Evolutionary conservation across 2,888 invertebrate genomes (phyloP), one percentile per base, ranked within the genome.

Genomic region (Lypha dubia): DNA sequence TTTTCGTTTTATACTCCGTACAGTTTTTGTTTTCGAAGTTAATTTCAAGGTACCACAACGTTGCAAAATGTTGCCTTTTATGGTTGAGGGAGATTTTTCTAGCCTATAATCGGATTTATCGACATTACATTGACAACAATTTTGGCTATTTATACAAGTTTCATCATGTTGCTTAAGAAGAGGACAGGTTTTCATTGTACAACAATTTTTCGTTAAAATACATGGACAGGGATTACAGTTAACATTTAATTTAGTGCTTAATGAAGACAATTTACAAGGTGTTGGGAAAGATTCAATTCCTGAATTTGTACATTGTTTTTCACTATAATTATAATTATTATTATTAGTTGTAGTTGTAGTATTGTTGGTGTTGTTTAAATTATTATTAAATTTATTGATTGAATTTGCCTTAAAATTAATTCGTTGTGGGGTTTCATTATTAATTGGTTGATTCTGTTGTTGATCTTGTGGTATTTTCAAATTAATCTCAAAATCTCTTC

Each of bases 171-270:
- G 32, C 20, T 79, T 32, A 35, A 56, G 15, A 9, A 56, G 68
- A 62, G 76, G 70, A 65, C 81, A 79, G 35, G 32, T 63, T 68
- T 65, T 51, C 24, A 58, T 4, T n/a, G 44, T 58, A 70, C 77
- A 77, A 81, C 70, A 79, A 38, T 74, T 79, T 70, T 73, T 46
- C 6, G 74, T 35, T 73, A 63, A 86, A 81, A 89, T 89, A 87
- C 89, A 90, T 17, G 89, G 90, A 87, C 90, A 90, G 15, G 79
- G 22, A 73, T 90, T 90, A 85, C 90, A 90, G 76, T 87, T 87
- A 22, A 88, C 86, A 80, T 87, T 77, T 80, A n/a, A 86, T 83
- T 79, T 77, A 24, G 87, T 88, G 87, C 87, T 83, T 68, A 87
- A n/a, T n/a, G n/a, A 83, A 67, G 86, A 83, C 65, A 86, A 80